Percentiles rank a stretch among this genome's conserved stretches.
Conservation (phyloP, 2,888 invertebrate genomes). For the Zaprionus bogoriensis region DNA sequence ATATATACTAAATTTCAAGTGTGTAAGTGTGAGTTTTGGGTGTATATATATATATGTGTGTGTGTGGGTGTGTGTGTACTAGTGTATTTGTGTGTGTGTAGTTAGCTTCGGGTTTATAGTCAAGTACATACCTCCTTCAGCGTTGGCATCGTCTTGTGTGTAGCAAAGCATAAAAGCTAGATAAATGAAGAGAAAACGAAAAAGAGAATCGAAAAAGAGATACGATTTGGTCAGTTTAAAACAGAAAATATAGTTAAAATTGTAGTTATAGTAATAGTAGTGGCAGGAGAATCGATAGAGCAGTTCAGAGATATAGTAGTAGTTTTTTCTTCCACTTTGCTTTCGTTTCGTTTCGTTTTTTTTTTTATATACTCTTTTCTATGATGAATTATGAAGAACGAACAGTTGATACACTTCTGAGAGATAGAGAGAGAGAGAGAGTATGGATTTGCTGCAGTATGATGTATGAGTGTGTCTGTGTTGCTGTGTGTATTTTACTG, state of each 20-base stretch:
- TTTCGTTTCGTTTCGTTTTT: not conserved
- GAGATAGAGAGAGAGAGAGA: not conserved
- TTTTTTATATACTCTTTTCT: not conserved
- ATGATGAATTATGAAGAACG: not conserved
- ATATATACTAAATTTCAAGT: constrained; percentile 8
- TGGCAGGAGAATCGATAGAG: constrained; percentile 5
- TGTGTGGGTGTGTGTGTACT: constrained; percentile 4
- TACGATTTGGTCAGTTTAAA: constrained; percentile 89
- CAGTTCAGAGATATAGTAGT: constrained; percentile 12
- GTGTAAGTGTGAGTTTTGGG: not conserved
- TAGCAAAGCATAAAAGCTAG: constrained; percentile 97
- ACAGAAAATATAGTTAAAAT: constrained; percentile 83
- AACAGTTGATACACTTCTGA: not conserved
- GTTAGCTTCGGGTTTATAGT: constrained; percentile 51
- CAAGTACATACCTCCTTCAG: constrained; percentile 93
- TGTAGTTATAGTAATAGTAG: constrained; percentile 16
- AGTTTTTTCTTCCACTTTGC: not conserved
- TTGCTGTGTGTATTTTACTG: not conserved
- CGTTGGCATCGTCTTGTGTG: constrained; percentile 94
- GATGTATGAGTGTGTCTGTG: not conserved
- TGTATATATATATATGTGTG: constrained; percentile 2
- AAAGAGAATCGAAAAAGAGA: constrained; percentile 73
- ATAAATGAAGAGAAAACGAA: constrained; percentile 81
- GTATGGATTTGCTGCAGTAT: not conserved
- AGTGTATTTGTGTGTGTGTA: constrained; percentile 1